Evolutionary conservation across 2,888 invertebrate species (phyloP), one percentile per base, ranked within the genome.

Genomic region (Meiosimyza decipiens): DNA sequence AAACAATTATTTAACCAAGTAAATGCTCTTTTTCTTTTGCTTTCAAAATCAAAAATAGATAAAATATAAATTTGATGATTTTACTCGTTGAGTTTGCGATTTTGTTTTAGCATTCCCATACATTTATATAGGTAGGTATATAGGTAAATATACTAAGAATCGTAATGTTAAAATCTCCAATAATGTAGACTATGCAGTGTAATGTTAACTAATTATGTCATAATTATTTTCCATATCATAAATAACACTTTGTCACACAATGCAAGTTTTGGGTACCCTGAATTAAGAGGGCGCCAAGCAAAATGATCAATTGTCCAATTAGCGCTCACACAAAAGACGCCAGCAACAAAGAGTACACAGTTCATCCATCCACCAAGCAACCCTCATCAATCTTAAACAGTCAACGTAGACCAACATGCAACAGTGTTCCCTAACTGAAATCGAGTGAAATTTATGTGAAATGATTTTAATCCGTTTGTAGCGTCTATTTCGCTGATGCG

Each of bases 231-330:
- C 1, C 6, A 40, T 40, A 9, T 40, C 40, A 40, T 40, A 40
- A 40, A 40, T 40, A 9, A 9, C 40, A 40, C 9, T 40, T 40
- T 40, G 40, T 40, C 9, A 40, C 9, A 40, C 40, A 40, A 60
- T 60, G 12, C 22, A 7, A 49, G 11, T 63, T 49, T 63, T 63
- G 5, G 40, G 11, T 63, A 18, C 47, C 18, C 63, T 22, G n/a
- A 16, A 28, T 47, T 11, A 16, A 13, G 28, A 18, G n/a, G 51
- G 70, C 40, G 52, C 51, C 60, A 28, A 22, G 12, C 33, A 54
- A 59, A 49, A 66, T 71, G 71, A 71, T 71, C 55, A 59, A 71
- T 66, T 59, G 57, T 49, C 59, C 59, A 71, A 71, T 71, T 71
- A 71, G 66, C 71, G 18, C 65, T 12, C 49, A 57, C 54, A 52